phyloP scores from a whole-genome alignment of 2,113 vertebrate species.

The Chunga burmeisteri region DNA sequence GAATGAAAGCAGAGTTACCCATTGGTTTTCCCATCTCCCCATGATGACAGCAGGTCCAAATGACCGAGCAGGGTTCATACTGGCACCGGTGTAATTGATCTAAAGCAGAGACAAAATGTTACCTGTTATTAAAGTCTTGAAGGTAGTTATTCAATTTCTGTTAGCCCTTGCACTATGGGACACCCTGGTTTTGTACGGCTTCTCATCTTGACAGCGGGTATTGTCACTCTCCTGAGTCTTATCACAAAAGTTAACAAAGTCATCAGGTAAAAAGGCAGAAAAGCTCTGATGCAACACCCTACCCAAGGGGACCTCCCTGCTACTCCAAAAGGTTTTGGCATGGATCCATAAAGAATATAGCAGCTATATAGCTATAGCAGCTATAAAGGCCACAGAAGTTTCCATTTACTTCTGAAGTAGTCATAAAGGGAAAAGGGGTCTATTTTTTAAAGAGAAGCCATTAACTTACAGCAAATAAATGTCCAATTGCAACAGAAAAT shows the following conservation, averaged over 20 bases:
- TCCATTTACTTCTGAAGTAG: not conserved
- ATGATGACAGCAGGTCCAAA: slow-evolving; percentile 92
- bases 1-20: slow-evolving; percentile 78
- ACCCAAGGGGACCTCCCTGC: not conserved
- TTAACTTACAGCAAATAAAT: slow-evolving; percentile 94
- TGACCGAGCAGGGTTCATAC: slow-evolving; percentile 94
- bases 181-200: not conserved
- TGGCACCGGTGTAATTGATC: slow-evolving; percentile 93
- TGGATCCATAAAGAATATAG: not conserved
- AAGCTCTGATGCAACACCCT: not conserved
- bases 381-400: slow-evolving; percentile 1
- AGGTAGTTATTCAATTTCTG: not conserved
- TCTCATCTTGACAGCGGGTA: not conserved
- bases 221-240: not conserved
- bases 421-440: not conserved
- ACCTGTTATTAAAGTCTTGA: not conserved
- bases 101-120: slow-evolving; percentile 61
- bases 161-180: not conserved
- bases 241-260: not conserved
- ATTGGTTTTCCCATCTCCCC: slow-evolving; percentile 88
- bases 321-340: not conserved
- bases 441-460: slow-evolving; percentile 30
- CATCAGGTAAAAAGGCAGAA: not conserved
- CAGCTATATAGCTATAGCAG: not conserved
- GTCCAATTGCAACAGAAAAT: slow-evolving; percentile 90